Evolutionary conservation across 2,888 invertebrate genomes (phyloP).

Genomic region (Vesta saturnalis): DNA sequence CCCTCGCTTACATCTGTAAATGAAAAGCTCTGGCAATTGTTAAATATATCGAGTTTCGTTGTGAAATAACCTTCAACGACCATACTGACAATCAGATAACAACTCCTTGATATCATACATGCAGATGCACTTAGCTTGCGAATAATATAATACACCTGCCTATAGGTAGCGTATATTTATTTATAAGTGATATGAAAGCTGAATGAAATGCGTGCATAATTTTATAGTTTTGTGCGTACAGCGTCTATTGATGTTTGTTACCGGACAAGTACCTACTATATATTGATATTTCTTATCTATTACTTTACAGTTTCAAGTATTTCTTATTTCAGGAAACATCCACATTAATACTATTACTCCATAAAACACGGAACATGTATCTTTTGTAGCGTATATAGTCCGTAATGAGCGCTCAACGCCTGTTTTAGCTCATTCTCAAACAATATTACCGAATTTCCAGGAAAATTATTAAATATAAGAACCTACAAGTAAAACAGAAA

Average conservation of each 20-base stretch:
- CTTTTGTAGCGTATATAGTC: too few relatives aligned
- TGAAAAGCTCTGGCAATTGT: conserved; percentile 29
- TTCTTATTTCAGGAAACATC: too few relatives aligned
- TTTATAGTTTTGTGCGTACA: background rate
- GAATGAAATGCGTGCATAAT: background rate
- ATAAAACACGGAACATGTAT: too few relatives aligned
- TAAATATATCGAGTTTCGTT: conserved; percentile 21
- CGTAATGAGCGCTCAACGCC: too few relatives aligned
- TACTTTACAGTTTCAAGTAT: too few relatives aligned
- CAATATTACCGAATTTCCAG: too few relatives aligned
- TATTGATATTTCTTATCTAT: background rate
- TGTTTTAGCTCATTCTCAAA: too few relatives aligned
- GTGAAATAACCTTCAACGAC: conserved; percentile 23
- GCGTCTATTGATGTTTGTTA: too few relatives aligned
- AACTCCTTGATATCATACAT: conserved; percentile 18
- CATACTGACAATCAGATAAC: conserved; percentile 16
- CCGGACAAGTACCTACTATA: background rate
- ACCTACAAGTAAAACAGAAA: too few relatives aligned
- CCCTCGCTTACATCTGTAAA: conserved; percentile 30
- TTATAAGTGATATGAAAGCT: background rate
- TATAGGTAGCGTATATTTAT: too few relatives aligned
- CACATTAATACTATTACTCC: too few relatives aligned
- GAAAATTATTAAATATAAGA: too few relatives aligned
- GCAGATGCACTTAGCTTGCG: background rate
- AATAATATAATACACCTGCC: background rate